Evolutionary conservation across 2,888 invertebrate genomes (phyloP).

Genomic region (Andrena trimmerana): DNA sequence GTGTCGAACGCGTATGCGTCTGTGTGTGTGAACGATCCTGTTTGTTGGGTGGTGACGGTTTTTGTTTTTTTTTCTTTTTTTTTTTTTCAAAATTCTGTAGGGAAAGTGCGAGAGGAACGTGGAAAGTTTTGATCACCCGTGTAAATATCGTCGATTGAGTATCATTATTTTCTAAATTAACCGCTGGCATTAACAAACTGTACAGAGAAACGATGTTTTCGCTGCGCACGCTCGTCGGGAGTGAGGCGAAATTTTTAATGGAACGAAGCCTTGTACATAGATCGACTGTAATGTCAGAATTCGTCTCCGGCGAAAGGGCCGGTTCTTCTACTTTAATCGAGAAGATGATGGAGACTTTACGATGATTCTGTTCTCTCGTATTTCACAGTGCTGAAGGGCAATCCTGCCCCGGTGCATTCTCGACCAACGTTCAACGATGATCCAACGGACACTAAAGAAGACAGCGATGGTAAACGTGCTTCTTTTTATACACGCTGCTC

Average conservation of each 20-base stretch:
- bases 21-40: conserved; percentile 43
- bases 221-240: neutral
- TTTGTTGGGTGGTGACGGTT: conserved; percentile 73
- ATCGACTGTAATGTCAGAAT: conserved; percentile 35
- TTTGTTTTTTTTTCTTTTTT: conserved; percentile 9
- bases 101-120: conserved; percentile 6
- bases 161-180: conserved; percentile 45
- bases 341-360: neutral
- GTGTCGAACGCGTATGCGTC: conserved; percentile 21
- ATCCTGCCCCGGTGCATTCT: conserved; percentile 79
- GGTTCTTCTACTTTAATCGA: neutral
- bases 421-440: conserved; percentile 83
- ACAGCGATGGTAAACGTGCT: conserved; percentile 80
- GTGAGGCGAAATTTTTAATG: neutral
- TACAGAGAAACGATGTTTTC: conserved; percentile 30
- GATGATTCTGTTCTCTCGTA: conserved; percentile 38
- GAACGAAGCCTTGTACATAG: conserved; percentile 33
- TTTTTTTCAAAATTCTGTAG: conserved; percentile 29
- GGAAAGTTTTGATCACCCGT: neutral
- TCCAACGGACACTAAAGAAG: conserved; percentile 83
- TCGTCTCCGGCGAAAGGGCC: conserved; percentile 9
- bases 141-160: conserved; percentile 37
- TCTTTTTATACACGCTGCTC: neutral
- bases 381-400: conserved; percentile 79
- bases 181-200: conserved; percentile 56